phyloP scores from a whole-genome alignment of 2,113 vertebrate species.

The Bombycilla garrulus region DNA sequence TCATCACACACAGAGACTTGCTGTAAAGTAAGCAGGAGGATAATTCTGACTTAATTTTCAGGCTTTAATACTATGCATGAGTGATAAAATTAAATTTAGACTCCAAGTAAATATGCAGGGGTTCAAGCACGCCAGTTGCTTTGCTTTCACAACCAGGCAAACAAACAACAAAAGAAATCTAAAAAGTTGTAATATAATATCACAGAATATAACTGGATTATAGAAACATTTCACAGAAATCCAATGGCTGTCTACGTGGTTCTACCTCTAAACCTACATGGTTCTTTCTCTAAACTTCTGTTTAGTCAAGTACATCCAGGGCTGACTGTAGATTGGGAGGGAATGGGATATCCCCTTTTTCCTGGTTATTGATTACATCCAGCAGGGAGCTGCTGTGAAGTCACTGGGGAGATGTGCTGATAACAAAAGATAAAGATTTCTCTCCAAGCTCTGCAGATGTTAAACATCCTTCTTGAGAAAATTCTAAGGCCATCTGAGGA shows the following conservation, averaged over 20 bases:
- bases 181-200: background rate
- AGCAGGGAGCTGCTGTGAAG: background rate
- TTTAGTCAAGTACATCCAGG: background rate
- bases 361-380: background rate
- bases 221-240: background rate
- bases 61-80: background rate
- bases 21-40: slow-evolving; percentile 34
- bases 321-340: background rate
- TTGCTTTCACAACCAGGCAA: background rate
- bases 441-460: background rate
- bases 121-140: background rate
- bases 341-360: background rate
- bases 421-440: background rate
- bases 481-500: background rate
- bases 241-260: background rate
- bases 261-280: background rate
- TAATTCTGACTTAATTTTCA: slow-evolving; percentile 41
- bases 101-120: background rate
- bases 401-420: background rate
- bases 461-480: background rate
- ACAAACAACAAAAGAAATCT: background rate
- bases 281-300: background rate
- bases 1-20: slow-evolving; percentile 31
- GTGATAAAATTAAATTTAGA: slow-evolving; percentile 34
- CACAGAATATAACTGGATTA: background rate